Conservation (phyloP, 2,888 invertebrate genomes). For the Polia nebulosa region DNA sequence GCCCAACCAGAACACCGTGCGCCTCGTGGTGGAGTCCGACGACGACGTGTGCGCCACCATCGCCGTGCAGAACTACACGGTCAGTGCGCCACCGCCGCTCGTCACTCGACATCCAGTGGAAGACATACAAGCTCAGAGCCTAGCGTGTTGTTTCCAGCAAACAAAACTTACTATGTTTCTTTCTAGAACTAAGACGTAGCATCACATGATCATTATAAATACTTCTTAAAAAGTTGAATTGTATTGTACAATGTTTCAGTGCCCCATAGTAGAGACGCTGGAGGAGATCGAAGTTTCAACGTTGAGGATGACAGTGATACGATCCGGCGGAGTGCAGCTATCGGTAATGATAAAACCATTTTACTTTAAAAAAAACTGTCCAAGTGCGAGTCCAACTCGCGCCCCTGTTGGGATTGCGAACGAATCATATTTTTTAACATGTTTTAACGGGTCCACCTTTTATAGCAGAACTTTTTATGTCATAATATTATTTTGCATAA, state of each 20-base stretch:
- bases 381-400: no score
- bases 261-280: slow-evolving; percentile 81
- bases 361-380: no score
- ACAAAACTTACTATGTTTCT: neutral
- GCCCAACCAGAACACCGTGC: slow-evolving; percentile 76
- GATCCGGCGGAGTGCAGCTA: slow-evolving; percentile 82
- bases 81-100: slow-evolving; percentile 43
- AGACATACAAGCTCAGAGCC: no score
- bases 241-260: slow-evolving; percentile 73
- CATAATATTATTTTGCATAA: no score
- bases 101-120: no score
- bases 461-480: no score
- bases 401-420: no score
- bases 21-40: slow-evolving; percentile 77
- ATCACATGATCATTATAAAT: neutral
- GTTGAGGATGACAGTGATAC: slow-evolving; percentile 81
- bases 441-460: no score
- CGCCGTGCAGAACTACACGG: slow-evolving; percentile 81
- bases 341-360: slow-evolving; percentile 70
- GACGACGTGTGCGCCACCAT: slow-evolving; percentile 83
- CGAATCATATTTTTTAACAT: no score
- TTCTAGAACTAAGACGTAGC: no score
- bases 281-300: slow-evolving; percentile 66
- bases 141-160: neutral
- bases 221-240: neutral